phyloP scores from a whole-genome alignment of 2,888 invertebrate species.

The Unio pictorum region DNA sequence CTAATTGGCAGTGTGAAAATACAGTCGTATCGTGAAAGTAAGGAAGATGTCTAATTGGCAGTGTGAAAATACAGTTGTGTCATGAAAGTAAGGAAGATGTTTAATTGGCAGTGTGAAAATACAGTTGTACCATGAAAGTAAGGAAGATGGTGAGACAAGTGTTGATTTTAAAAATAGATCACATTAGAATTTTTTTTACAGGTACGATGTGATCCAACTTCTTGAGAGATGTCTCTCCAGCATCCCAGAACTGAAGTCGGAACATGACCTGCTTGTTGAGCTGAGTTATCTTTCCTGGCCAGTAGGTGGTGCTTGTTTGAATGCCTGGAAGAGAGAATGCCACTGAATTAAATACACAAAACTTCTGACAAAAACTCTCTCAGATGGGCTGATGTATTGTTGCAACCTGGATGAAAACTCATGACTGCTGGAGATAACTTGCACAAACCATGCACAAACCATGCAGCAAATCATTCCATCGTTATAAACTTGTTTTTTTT shows the following conservation, averaged over 20 bases:
- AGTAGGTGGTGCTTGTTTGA: slow-evolving; percentile 75
- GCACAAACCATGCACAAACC: no score
- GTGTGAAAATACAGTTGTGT: background rate
- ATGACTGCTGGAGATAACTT: no score
- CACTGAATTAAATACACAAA: background rate
- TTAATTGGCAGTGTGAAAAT: background rate
- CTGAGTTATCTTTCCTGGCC: slow-evolving; percentile 76
- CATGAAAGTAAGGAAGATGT: background rate
- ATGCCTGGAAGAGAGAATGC: slow-evolving; percentile 69
- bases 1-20: no score
- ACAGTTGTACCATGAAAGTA: background rate
- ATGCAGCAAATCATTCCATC: no score
- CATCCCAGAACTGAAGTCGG: slow-evolving; percentile 77
- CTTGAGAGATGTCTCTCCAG: slow-evolving; percentile 75
- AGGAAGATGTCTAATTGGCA: no score
- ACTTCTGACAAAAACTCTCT: no score
- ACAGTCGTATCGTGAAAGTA: no score
- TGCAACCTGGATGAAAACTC: no score
- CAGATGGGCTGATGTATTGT: no score
- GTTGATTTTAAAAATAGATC: background rate
- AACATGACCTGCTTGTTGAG: slow-evolving; percentile 74
- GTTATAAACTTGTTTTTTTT: background rate
- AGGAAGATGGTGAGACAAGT: background rate
- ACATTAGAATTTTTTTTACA: slow-evolving; percentile 64
- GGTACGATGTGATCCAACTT: slow-evolving; percentile 76